Evolutionary conservation across 1,140 invertebrate species (phyloP), one percentile per base, ranked within the genome.

Genomic region (Drosophila jambulina): DNA sequence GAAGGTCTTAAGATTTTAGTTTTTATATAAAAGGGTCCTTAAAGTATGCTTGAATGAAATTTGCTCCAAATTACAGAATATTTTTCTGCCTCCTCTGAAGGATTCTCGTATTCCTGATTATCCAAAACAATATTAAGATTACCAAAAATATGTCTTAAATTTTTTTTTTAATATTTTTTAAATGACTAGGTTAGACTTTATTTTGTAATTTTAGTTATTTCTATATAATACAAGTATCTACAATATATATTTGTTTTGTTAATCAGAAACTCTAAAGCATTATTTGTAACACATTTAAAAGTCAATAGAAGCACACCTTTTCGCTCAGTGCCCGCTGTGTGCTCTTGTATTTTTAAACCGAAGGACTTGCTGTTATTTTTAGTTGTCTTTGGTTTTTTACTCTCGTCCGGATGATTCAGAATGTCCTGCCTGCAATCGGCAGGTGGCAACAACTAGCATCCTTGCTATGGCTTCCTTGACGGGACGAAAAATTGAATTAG

Each of bases 401-500:
- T 60, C 49, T 59, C 45, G 5, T 46, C 36, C 40, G 23, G 21
- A 72, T 74, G 68, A 74, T 59, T 75, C 56, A 74, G 21, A 54
- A 17, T n/a, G 29, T 74, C 54, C 29, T 40, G 15, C 54, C 15
- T 34, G 15, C 38, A 40, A 38, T 36, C 29, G 45, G 43, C 65
- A 48, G 59, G 54, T 46, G 46, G 60, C 63, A 54, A 46, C 38
- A 29, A 46, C 67, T 70, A 45, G 51, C 25, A 21, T 40, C 61
- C 61, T 45, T 51, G 38, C 34, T 85, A 82, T 32, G 83, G 83
- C 82, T 86, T 86, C 82, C 54, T 71, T 68, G 62, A 25, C 63
- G 4, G 19, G 9, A 27, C 34, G 12, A 57, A 79, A 84, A 90
- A 88, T 88, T 90, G 65, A 90, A 88, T 88, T 88, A 88, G 45